These are phyloP conservation scores for Geotrypetes seraphini DNA, from an alignment of 2,797 vertebrate genomes.

Conservation along the genomic window DNA sequence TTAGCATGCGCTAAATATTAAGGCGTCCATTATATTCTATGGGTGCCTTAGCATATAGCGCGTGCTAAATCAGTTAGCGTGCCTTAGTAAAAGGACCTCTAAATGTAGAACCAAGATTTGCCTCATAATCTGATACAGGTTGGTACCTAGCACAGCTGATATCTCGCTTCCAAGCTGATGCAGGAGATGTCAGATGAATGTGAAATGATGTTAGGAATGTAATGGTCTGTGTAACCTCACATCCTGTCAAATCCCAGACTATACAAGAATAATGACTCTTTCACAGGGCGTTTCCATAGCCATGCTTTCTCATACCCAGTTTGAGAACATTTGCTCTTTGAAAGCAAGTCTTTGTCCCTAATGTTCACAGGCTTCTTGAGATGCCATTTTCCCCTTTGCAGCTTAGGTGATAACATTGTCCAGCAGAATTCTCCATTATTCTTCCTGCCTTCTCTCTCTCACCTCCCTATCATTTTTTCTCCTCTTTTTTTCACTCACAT, in stretches of 20 bases:
- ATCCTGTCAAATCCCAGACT: slow-evolving; percentile 40
- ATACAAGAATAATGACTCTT: slow-evolving; percentile 35
- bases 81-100: too few species aligned
- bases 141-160: slow-evolving; percentile 7
- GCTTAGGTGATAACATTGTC: not conserved
- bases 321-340: slow-evolving; percentile 29
- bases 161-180: slow-evolving; percentile 10
- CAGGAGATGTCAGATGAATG: slow-evolving; percentile 26
- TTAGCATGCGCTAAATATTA: too few species aligned
- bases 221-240: slow-evolving; percentile 29
- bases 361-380: slow-evolving; percentile 19
- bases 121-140: slow-evolving; percentile 4
- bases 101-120: slow-evolving; percentile 6
- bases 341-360: slow-evolving; percentile 31
- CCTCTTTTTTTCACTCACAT: too few species aligned
- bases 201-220: slow-evolving; percentile 30
- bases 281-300: slow-evolving; percentile 31
- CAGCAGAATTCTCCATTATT: not conserved
- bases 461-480: too few species aligned
- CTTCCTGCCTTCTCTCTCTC: not conserved
- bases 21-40: too few species aligned
- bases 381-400: slow-evolving; percentile 7
- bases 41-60: too few species aligned
- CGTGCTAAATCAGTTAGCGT: too few species aligned
- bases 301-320: slow-evolving; percentile 16